phyloP scores from a whole-genome alignment of 2,888 invertebrate species.

The Callinectes sapidus region DNA sequence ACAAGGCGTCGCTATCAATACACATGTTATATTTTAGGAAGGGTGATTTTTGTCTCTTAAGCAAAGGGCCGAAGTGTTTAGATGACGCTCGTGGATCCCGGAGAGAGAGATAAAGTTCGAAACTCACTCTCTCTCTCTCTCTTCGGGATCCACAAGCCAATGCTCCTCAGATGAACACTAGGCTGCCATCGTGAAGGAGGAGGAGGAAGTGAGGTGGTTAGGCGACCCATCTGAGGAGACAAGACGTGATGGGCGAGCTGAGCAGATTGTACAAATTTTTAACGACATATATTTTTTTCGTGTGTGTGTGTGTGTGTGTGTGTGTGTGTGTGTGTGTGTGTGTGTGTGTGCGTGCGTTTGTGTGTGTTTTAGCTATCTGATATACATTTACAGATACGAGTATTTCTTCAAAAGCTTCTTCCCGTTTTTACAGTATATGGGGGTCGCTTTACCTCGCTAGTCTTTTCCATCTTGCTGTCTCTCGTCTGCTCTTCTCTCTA shows the following conservation, averaged over 20 bases:
- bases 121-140: neutral
- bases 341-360: slow-evolving; percentile 28
- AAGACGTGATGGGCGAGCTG: neutral
- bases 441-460: no score
- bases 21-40: neutral
- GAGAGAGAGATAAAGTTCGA: slow-evolving; percentile 18
- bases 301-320: slow-evolving; percentile 31
- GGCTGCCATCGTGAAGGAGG: neutral
- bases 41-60: neutral
- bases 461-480: no score
- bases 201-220: neutral
- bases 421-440: no score
- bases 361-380: neutral
- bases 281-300: neutral
- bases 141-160: neutral
- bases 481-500: no score
- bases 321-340: slow-evolving; percentile 37
- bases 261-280: slow-evolving; percentile 5
- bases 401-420: no score
- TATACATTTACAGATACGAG: neutral
- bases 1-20: neutral
- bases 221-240: neutral
- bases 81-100: neutral
- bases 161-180: neutral
- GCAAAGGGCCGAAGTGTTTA: neutral